Conservation (phyloP, 2,797 vertebrate species). For the Aeoliscus strigatus region DNA sequence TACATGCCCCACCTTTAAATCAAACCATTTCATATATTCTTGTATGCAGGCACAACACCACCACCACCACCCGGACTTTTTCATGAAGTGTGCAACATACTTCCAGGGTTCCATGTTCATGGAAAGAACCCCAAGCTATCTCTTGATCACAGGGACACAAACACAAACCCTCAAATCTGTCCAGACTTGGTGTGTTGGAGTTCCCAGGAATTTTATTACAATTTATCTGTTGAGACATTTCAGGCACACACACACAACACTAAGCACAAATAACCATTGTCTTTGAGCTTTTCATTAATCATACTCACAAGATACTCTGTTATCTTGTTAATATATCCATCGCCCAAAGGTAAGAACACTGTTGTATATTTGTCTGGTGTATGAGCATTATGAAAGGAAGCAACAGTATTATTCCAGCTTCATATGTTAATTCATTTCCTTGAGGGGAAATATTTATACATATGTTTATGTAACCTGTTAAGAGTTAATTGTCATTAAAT, state of each 20-base stretch:
- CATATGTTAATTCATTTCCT: constrained; percentile 53
- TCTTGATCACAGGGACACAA: too few species aligned
- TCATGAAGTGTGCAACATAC: too few species aligned
- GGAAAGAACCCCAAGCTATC: too few species aligned
- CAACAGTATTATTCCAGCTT: constrained; percentile 13
- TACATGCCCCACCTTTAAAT: too few species aligned
- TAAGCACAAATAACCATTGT: constrained; percentile 18
- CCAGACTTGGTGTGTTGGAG: background rate
- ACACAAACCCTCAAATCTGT: too few species aligned
- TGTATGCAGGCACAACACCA: too few species aligned
- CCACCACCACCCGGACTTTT: too few species aligned
- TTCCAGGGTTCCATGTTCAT: too few species aligned
- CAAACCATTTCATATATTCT: too few species aligned
- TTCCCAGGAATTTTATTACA: constrained; percentile 22
- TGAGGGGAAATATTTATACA: constrained; percentile 32
- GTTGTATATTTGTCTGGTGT: constrained; percentile 10
- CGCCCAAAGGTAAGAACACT: constrained; percentile 14
- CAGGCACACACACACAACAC: constrained; percentile 9
- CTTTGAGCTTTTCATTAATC: constrained; percentile 10
- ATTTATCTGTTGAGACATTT: constrained; percentile 28
- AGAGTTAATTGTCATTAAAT: constrained; percentile 16
- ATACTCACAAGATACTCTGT: constrained; percentile 1
- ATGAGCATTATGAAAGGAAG: constrained; percentile 14
- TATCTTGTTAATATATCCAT: constrained; percentile 14
- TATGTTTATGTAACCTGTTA: constrained; percentile 10